These are phyloP conservation scores for Tipula lateralis DNA, from an alignment of 2,888 invertebrate species.

Conservation along the genomic window DNA sequence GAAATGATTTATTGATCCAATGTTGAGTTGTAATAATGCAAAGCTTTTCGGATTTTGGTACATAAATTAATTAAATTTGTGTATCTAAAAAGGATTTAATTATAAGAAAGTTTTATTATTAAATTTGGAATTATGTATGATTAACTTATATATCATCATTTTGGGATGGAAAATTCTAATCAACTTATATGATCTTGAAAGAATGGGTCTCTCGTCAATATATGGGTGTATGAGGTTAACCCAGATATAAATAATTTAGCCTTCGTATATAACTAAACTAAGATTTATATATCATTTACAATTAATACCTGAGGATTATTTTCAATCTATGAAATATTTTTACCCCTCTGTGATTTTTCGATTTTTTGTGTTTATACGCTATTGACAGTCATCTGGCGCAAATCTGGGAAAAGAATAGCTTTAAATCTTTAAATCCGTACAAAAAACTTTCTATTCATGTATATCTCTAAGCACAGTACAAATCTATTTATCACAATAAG, in stretches of 20 bases:
- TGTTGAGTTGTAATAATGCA: not conserved
- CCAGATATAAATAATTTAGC: not conserved
- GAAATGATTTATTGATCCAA: not conserved
- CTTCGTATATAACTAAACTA: not conserved
- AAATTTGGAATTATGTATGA: not conserved
- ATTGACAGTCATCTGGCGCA: not conserved
- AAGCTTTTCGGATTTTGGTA: not conserved
- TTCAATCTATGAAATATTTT: not conserved
- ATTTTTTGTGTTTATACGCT: not conserved
- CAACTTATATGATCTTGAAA: not conserved
- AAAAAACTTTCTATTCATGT: not conserved
- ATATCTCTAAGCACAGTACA: not conserved
- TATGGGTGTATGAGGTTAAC: not conserved
- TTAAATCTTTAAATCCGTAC: slow-evolving; percentile 3
- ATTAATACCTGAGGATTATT: slow-evolving; percentile 11
- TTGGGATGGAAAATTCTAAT: not conserved
- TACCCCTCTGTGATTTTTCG: not conserved
- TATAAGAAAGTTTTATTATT: not conserved
- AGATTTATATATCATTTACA: not conserved
- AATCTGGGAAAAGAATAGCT: not conserved
- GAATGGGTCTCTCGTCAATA: not conserved
- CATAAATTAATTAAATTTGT: not conserved
- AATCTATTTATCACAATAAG: not conserved
- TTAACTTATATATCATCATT: not conserved
- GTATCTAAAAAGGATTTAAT: not conserved